Base-by-base conservation (phyloP, 2,113 vertebrate species). In the Eudyptes chrysolophus region DNA sequence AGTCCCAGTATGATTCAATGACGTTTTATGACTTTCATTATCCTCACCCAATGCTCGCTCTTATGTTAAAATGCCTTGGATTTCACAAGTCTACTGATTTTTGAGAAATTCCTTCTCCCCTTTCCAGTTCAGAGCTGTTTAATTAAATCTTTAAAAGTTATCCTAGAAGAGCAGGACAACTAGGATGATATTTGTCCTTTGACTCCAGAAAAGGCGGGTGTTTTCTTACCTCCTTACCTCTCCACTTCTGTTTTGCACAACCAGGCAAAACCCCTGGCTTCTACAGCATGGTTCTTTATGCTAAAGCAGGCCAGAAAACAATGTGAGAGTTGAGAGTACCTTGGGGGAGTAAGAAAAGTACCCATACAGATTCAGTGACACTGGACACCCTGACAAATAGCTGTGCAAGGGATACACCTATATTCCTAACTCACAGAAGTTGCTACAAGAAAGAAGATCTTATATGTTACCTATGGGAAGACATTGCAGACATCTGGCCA, bases 11-110 rank as follows among this genome's bases (percentile, higher is more conserved):
- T 9, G 42, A 51, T 94, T 92, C 89, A 83, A 48, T 72, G 51
- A 76, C 58, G 51, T 92, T 95, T 86, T 91, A 29, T 57, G 44
- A 44, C 44, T 92, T 82, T 40, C 58, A 79, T 93, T 79, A 90
- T 80, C 42, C 62, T 80, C 51, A 85, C 24, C 22, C 25, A n/a
- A 16, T 76, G 65, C 29, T 93, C 34, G 40, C 12, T 79, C 60
- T 71, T 52, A 60, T 1, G 5, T 94, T 89, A 87, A 94, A 96
- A 82, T 77, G 40, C 22, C 32, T 90, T 76, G 27, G 62, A 60
- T 93, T 94, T 79, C 60, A 92, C 24, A 90, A 71, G 57, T 27
- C 18, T 90, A 52, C n/a, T 17, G 38, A 57, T 71, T 94, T 92
- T 91, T 79, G 36, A 68, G 24, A 87, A 86, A 83, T 81, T 57